These are phyloP conservation scores for Macropis europaea DNA, from an alignment of 2,888 invertebrate species.

Conservation along the genomic window DNA sequence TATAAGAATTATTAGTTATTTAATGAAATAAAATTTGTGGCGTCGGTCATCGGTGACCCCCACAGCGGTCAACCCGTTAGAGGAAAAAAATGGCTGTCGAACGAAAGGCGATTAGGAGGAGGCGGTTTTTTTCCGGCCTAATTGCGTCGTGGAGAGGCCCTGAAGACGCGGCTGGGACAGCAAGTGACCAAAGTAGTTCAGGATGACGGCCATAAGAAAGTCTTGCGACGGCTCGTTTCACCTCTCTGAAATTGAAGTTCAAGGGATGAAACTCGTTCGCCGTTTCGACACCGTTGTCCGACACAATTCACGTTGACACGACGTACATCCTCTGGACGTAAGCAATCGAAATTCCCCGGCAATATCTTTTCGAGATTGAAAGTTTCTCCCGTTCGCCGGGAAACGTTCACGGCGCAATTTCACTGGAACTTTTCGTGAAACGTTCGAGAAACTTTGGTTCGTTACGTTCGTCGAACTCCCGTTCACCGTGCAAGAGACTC, in stretches of 20 bases:
- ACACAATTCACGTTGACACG: constrained; percentile 13
- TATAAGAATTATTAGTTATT: too few relatives aligned
- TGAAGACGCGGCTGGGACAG: not conserved
- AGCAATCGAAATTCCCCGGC: not conserved
- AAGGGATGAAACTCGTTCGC: constrained; percentile 5
- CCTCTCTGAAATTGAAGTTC: constrained; percentile 22
- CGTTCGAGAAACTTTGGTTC: not conserved
- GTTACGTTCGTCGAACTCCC: not conserved
- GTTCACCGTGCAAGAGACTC: too few relatives aligned
- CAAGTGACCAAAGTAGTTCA: constrained; percentile 31
- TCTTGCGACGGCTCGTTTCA: not conserved
- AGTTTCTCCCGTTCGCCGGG: not conserved
- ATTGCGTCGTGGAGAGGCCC: not conserved
- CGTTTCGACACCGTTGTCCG: constrained; percentile 10
- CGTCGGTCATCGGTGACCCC: not conserved
- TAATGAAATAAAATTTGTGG: too few relatives aligned
- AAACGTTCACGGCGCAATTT: not conserved
- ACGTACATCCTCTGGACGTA: not conserved
- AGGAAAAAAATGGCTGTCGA: not conserved
- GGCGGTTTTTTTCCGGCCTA: not conserved
- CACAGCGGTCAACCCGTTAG: too few relatives aligned
- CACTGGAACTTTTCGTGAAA: not conserved
- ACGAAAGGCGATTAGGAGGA: not conserved
- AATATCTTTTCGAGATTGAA: not conserved
- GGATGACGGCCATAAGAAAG: constrained; percentile 8